Percentiles rank a stretch among this genome's conserved stretches.
Conservation (phyloP, 2,113 vertebrate species). For the Diglossa brunneiventris region DNA sequence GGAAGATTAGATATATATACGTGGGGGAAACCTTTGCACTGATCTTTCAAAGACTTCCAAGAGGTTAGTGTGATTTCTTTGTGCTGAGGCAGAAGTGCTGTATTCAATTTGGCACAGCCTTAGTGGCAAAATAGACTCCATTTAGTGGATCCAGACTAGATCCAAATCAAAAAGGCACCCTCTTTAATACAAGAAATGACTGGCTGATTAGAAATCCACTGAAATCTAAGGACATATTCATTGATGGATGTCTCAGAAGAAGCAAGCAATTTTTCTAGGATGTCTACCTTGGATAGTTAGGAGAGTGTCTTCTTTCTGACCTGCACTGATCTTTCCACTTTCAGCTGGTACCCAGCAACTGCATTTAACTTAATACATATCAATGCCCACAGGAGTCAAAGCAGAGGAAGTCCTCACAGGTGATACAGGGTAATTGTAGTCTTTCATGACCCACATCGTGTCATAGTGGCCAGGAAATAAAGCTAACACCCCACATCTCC, state of each 20-base stretch:
- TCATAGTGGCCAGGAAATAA: not conserved
- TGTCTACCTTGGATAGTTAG: not conserved
- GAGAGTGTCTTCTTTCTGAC: not conserved
- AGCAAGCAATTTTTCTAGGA: not conserved
- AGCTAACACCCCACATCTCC: not conserved
- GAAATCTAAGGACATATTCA: not conserved
- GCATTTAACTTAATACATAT: not conserved
- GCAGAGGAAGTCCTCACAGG: not conserved
- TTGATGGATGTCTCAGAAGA: not conserved
- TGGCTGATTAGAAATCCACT: not conserved
- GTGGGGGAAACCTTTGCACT: not conserved
- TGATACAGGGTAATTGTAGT: fast-evolving
- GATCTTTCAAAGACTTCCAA: not conserved
- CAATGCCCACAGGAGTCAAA: not conserved
- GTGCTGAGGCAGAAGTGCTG: not conserved
- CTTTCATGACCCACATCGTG: not conserved
- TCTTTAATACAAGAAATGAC: not conserved
- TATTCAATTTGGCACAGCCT: not conserved
- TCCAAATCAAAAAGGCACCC: not conserved
- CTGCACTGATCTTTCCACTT: not conserved
- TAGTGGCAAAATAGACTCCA: not conserved
- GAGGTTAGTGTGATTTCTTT: not conserved
- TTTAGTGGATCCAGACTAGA: not conserved
- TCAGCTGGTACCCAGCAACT: not conserved
- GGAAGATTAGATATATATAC: not conserved